Evolutionary conservation across 2,888 invertebrate species (phyloP), one percentile per base, ranked within the genome.

Genomic region (Amblyjoppa fuscipennis): DNA sequence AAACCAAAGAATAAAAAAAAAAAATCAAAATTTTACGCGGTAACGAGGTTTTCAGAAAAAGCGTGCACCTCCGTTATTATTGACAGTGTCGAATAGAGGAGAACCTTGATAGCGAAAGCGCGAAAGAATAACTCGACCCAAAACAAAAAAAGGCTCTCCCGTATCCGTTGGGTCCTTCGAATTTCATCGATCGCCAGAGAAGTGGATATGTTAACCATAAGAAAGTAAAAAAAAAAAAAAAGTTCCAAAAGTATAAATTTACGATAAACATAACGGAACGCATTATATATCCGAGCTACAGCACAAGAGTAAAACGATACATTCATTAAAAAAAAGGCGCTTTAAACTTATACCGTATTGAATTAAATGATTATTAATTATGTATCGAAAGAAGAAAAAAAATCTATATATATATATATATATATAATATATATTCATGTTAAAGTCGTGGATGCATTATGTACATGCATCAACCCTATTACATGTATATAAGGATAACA

Each of bases 371-470:
- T 51, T 80, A 66, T 45, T 56, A 59, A 59, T 75, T 59, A 41
- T 81, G 34, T 61, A 73, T 68, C 49, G 70, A 28, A 51, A 82
- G 69, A 61, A 56, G 34, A 38, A 87, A 84, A 77, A 83, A 85
- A 83, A 77, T 20, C 51, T 79, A 86, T 61, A 83, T 90, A 88
- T 86, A 87, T 89, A 83, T 83, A 59, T 59, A 61, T 85, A 82
- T 87, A 84, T 88, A 84, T 85, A 75, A 75, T 87, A 89, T 90
- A 79, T 76, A 89, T 90, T 76, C 88, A 85, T 90, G 89, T 90
- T 87, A 87, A 87, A 87, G 81, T 87, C 85, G 86, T 89, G 86
- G 88, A 89, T 88, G 87, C 86, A 81, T 87, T 87, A 76, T 89
- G 89, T 88, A 88, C 89, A 76, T 81, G 87, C 84, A 87, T 81